A percentile compares a stretch with the other conserved stretches of the same genome.
Conservation (phyloP, 2,888 invertebrate species). For the Criorhina ranunculi region DNA sequence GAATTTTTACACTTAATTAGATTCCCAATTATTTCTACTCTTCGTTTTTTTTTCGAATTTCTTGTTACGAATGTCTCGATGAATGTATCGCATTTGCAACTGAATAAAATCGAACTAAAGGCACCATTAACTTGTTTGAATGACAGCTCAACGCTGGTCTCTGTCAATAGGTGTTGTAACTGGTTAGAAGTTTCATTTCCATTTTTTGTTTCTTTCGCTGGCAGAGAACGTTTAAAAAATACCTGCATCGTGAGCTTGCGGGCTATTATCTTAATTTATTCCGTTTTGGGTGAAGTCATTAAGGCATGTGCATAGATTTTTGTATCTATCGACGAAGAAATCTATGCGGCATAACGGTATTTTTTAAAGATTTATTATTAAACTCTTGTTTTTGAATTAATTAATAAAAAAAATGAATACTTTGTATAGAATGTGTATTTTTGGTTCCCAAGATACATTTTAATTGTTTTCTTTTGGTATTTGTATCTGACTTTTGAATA, state of each 20-base stretch:
- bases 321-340: background rate
- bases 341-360: conserved; percentile 18
- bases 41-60: too few relatives aligned
- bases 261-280: conserved; percentile 31
- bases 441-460: background rate
- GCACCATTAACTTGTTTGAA: conserved; percentile 57
- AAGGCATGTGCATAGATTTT: background rate
- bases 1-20: conserved; percentile 62
- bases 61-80: too few relatives aligned
- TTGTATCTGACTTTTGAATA: background rate
- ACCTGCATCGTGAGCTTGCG: conserved; percentile 9
- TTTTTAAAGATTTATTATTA: conserved; percentile 1
- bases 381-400: conserved; percentile 27
- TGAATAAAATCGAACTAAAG: conserved; percentile 33
- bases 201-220: background rate
- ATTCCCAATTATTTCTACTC: background rate
- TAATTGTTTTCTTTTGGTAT: background rate
- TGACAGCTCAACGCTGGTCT: conserved; percentile 32
- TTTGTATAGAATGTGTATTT: conserved; percentile 1
- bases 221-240: conserved; percentile 26
- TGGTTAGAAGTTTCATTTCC: background rate
- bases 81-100: conserved; percentile 26
- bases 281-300: conserved; percentile 50
- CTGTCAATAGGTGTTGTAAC: conserved; percentile 37
- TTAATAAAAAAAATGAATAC: background rate